Conservation (phyloP, 2,113 vertebrate species). For the Salvelinus sp. region DNA sequence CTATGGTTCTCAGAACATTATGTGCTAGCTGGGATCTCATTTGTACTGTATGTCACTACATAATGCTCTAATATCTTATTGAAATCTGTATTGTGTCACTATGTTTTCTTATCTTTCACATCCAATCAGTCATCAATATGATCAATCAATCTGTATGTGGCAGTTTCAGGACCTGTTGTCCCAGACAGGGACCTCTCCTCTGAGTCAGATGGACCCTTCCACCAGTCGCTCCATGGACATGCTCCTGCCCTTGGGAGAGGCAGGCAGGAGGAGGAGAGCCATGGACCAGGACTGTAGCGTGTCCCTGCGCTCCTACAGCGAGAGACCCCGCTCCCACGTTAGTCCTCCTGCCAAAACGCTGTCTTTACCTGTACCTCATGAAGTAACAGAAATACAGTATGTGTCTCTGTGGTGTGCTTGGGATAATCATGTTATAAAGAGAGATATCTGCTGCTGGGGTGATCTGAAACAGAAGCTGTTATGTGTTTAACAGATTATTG, state of each 20-base stretch:
- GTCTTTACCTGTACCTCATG: too few species aligned
- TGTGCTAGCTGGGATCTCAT: too few species aligned
- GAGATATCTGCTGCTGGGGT: too few species aligned
- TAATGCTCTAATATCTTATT: too few species aligned
- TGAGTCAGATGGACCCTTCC: constrained; percentile 87
- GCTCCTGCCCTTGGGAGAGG: constrained; percentile 81
- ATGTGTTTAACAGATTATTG: too few species aligned
- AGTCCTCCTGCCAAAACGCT: constrained; percentile 26
- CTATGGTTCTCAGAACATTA: too few species aligned
- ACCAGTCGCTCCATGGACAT: constrained; percentile 86
- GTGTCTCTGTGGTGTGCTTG: not conserved
- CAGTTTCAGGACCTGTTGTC: constrained; percentile 93
- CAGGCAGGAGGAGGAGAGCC: constrained; percentile 75
- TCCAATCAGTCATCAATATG: not conserved
- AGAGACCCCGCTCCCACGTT: constrained; percentile 72
- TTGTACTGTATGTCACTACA: too few species aligned
- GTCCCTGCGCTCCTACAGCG: constrained; percentile 70
- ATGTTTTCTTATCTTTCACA: too few species aligned
- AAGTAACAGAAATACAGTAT: too few species aligned
- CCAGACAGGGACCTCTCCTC: constrained; percentile 79
- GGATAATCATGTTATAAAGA: too few species aligned
- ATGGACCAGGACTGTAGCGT: constrained; percentile 78
- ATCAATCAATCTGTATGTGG: constrained; percentile 5
- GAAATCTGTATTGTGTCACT: too few species aligned
- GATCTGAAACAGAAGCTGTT: too few species aligned